Evolutionary conservation across 2,888 invertebrate species (phyloP).

Genomic region (Ferrisia virgata): DNA sequence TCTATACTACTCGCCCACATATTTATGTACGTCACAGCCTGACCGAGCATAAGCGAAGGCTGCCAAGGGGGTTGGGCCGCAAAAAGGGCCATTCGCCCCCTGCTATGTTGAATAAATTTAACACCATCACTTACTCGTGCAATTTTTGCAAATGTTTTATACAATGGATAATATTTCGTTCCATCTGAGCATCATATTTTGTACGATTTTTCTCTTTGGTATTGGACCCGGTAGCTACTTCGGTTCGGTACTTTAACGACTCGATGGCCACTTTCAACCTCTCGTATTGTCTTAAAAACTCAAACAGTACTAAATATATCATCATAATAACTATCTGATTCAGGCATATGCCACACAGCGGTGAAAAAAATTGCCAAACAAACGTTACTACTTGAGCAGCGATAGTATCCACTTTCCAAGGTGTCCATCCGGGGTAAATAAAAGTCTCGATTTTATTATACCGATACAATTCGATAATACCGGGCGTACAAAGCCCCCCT

Average conservation of each 20-base stretch:
- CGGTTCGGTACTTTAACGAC: background rate
- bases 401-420: background rate
- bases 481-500: background rate
- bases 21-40: too few relatives aligned
- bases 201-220: background rate
- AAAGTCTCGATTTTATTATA: background rate
- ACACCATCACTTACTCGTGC: background rate
- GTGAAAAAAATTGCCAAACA: background rate
- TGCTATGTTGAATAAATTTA: background rate
- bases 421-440: background rate
- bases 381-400: background rate
- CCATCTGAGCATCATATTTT: background rate
- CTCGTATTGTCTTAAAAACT: background rate
- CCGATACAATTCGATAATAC: background rate
- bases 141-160: background rate
- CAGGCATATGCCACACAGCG: background rate
- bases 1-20: too few relatives aligned
- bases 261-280: background rate
- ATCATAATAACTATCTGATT: background rate
- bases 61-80: too few relatives aligned
- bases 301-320: background rate
- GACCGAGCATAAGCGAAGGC: too few relatives aligned
- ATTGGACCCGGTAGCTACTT: background rate
- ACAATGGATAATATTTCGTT: background rate
- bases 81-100: too few relatives aligned